Percentiles rank a stretch among this genome's conserved stretches.
Evolutionary conservation across 2,797 vertebrate genomes (phyloP).

Genomic region (Silurus lanzhouensis): DNA sequence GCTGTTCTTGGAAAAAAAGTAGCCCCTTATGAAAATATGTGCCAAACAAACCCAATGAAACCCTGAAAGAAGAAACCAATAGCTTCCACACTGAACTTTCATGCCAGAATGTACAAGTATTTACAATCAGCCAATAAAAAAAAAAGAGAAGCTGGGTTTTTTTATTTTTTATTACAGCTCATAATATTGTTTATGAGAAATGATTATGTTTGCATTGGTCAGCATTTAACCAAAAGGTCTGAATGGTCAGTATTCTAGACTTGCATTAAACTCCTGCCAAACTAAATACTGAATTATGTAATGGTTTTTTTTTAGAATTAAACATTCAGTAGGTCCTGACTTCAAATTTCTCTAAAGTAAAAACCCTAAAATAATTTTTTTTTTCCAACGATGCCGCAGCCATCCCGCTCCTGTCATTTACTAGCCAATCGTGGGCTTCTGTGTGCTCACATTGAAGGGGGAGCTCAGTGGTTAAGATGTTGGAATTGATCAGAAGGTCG

Average conservation of each 20-base stretch:
- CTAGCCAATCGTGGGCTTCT: not conserved
- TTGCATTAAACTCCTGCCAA: not conserved
- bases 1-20: not conserved
- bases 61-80: constrained; percentile 6
- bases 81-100: not conserved
- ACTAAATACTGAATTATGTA: not conserved
- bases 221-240: not conserved
- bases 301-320: not conserved
- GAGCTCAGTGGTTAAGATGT: too few species aligned
- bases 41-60: constrained; percentile 9
- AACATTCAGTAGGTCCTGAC: not conserved
- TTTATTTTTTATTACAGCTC: not conserved
- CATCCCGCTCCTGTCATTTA: not conserved
- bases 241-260: not conserved
- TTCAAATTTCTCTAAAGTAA: not conserved
- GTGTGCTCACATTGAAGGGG: not conserved
- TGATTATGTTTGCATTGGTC: not conserved
- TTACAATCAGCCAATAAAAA: not conserved
- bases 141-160: not conserved
- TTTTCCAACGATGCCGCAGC: not conserved
- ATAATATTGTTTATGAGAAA: too few species aligned
- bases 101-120: not conserved
- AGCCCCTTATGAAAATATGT: constrained; percentile 4
- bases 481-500: too few species aligned
- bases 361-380: not conserved